Conservation (phyloP, 1,140 invertebrate genomes). For the Pachyrhynchus sulphureomaculatus region DNA sequence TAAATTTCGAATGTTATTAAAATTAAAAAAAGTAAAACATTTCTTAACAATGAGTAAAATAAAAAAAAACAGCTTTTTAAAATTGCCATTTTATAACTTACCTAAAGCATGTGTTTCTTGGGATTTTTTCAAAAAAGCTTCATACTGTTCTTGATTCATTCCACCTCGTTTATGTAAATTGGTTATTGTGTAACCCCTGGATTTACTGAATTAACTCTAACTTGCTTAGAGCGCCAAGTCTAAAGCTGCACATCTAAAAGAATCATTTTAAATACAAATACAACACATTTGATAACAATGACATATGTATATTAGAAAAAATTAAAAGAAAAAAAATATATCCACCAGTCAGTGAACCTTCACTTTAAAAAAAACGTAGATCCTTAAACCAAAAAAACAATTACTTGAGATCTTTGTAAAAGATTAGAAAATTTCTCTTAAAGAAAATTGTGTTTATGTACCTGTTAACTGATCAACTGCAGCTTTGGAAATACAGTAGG, state of each 20-base stretch:
- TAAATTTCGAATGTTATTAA: too few relatives aligned
- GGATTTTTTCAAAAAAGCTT: constrained; percentile 67
- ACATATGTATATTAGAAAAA: background rate
- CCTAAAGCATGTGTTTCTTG: constrained; percentile 72
- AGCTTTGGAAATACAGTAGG: constrained; percentile 88
- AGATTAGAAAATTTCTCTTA: too few relatives aligned
- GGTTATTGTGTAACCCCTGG: constrained; percentile 73
- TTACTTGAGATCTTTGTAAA: too few relatives aligned
- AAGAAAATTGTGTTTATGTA: too few relatives aligned
- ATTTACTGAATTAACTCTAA: constrained; percentile 85
- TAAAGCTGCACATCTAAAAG: constrained; percentile 68
- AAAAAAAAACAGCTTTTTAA: too few relatives aligned
- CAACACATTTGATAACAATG: background rate
- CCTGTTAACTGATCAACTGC: constrained; percentile 86
- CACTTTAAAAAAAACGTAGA: too few relatives aligned
- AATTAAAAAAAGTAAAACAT: too few relatives aligned
- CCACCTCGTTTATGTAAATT: constrained; percentile 70
- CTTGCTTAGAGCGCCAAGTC: constrained; percentile 77
- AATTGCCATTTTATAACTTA: too few relatives aligned
- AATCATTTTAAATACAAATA: background rate
- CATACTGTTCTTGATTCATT: constrained; percentile 66
- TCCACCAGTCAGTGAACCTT: too few relatives aligned
- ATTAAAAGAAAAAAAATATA: background rate
- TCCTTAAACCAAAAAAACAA: too few relatives aligned
- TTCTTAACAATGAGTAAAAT: too few relatives aligned